These are phyloP conservation scores for Murina feae DNA, from an alignment of 2,113 vertebrate species.

Conservation along the genomic window DNA sequence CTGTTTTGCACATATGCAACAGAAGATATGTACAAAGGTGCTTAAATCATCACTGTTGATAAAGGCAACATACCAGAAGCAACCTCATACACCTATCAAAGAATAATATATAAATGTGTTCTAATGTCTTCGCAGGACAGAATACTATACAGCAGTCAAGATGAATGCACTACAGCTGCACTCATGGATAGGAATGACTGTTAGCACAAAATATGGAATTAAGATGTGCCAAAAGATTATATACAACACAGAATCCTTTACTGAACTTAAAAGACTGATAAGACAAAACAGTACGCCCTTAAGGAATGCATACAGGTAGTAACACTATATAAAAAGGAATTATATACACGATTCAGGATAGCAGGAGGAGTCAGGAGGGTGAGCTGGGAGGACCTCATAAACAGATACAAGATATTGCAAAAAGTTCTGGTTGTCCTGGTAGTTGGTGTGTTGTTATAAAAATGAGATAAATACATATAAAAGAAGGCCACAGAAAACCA, in stretches of 20 bases:
- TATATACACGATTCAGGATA: neutral
- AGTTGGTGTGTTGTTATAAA: neutral
- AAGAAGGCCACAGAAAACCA: neutral
- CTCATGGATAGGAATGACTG: neutral
- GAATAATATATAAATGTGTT: neutral
- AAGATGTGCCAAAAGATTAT: neutral
- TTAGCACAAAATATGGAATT: neutral
- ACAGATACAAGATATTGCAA: neutral
- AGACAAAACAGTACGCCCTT: neutral
- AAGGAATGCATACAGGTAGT: neutral
- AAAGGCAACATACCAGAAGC: neutral
- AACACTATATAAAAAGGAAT: neutral
- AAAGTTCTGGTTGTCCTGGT: neutral
- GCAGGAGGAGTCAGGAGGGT: neutral
- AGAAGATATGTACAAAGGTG: neutral
- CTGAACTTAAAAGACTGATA: neutral
- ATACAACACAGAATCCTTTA: neutral
- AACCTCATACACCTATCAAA: neutral
- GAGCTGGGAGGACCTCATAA: neutral
- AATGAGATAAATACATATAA: neutral
- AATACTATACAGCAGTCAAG: neutral
- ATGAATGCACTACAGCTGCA: neutral
- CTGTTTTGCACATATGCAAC: neutral
- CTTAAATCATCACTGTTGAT: neutral
- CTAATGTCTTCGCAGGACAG: neutral